Evolutionary conservation across 2,888 invertebrate species (phyloP).

Genomic region (Mechanitis mazaeus): DNA sequence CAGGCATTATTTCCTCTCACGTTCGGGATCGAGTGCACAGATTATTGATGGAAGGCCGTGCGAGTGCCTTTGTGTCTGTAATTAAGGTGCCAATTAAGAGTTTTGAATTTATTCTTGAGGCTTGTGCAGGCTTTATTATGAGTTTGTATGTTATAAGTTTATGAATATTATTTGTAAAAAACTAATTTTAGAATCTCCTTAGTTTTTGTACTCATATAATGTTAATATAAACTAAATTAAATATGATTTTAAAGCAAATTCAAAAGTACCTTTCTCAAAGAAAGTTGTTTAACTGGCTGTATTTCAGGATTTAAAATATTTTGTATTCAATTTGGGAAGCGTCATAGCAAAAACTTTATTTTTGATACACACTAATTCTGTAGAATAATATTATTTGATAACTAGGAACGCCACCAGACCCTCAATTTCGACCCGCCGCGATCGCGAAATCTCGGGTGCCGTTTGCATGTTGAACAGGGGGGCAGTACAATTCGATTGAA

Average conservation of each 20-base stretch:
- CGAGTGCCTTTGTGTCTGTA: slow-evolving; percentile 31
- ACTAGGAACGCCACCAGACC: too few relatives aligned
- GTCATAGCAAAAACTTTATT: slow-evolving; percentile 5
- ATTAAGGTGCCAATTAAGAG: slow-evolving; percentile 17
- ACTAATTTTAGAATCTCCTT: too few relatives aligned
- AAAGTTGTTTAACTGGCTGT: slow-evolving; percentile 13
- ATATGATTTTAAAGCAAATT: not conserved
- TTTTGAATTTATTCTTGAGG: slow-evolving; percentile 10
- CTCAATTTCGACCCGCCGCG: too few relatives aligned
- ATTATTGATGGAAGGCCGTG: slow-evolving; percentile 44
- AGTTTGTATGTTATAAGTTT: not conserved
- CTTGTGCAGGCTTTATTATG: not conserved
- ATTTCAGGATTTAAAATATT: slow-evolving; percentile 20
- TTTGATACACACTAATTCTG: not conserved
- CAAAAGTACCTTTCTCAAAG: slow-evolving; percentile 9
- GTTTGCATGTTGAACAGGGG: too few relatives aligned
- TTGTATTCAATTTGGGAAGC: slow-evolving; percentile 13
- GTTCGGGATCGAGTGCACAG: slow-evolving; percentile 38
- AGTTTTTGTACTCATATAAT: too few relatives aligned
- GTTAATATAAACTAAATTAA: not conserved
- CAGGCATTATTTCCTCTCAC: slow-evolving; percentile 48
- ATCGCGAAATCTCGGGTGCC: too few relatives aligned
- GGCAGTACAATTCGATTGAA: too few relatives aligned
- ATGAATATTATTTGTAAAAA: too few relatives aligned
- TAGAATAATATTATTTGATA: not conserved